A percentile compares a stretch with the other conserved stretches of the same genome.
phyloP scores from a whole-genome alignment of 2,113 vertebrate genomes.

The Melierax canorus region DNA sequence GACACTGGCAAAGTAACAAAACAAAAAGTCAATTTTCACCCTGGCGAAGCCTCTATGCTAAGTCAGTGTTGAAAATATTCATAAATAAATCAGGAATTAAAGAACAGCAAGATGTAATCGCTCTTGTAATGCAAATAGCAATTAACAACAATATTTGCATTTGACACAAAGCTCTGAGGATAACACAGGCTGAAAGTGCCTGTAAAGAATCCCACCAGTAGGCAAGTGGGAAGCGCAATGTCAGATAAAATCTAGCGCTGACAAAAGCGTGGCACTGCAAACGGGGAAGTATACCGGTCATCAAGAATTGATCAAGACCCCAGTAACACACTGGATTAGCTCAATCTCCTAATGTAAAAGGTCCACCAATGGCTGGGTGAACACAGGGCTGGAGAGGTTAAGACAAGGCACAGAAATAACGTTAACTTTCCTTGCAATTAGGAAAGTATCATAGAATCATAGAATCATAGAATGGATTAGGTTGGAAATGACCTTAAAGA shows the following conservation, averaged over 20 bases:
- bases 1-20: not conserved
- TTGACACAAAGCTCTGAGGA: slow-evolving; percentile 32
- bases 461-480: too few species aligned
- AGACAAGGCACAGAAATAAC: not conserved
- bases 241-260: not conserved
- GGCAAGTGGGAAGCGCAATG: not conserved
- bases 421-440: not conserved
- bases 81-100: slow-evolving; percentile 52
- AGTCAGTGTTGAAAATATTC: not conserved
- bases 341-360: not conserved
- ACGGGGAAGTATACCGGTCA: not conserved
- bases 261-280: not conserved
- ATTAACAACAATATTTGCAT: slow-evolving; percentile 49
- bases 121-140: slow-evolving; percentile 25
- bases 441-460: not conserved
- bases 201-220: not conserved
- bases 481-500: too few species aligned
- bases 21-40: slow-evolving; percentile 10
- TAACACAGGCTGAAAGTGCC: slow-evolving; percentile 10
- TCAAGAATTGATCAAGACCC: not conserved
- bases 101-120: not conserved
- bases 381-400: not conserved
- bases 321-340: not conserved
- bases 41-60: slow-evolving; percentile 1
- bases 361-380: not conserved